A percentile compares a stretch with the other conserved stretches of the same genome.
Evolutionary conservation across 2,797 vertebrate genomes (phyloP).

Genomic region (Sebastolobus altivelis): DNA sequence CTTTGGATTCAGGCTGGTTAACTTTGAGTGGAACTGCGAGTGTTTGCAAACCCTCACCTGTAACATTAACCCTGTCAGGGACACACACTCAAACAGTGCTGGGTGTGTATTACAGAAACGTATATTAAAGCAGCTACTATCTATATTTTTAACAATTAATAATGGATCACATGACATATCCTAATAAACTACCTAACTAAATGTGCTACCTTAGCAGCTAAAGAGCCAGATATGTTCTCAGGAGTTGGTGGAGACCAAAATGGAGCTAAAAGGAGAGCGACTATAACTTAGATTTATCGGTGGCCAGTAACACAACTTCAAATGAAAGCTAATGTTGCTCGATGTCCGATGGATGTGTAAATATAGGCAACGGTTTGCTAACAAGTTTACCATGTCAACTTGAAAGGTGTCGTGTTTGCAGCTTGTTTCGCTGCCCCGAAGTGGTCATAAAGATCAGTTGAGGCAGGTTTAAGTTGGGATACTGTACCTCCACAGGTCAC

Average conservation of each 20-base stretch:
- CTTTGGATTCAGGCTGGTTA: neutral
- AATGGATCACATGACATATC: neutral
- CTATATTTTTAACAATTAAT: neutral
- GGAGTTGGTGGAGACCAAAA: neutral
- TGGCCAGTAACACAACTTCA: neutral
- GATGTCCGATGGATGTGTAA: neutral
- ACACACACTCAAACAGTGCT: neutral
- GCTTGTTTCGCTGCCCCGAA: no score
- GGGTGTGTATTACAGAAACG: neutral
- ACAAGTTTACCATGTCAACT: neutral
- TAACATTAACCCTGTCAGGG: slow-evolving; percentile 4
- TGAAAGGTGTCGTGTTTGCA: neutral
- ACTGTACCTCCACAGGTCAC: no score
- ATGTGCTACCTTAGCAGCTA: no score
- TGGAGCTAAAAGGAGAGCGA: neutral
- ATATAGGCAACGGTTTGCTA: neutral
- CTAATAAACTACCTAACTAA: no score
- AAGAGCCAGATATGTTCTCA: no score
- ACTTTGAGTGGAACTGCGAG: neutral
- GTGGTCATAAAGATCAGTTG: no score
- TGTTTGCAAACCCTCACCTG: slow-evolving; percentile 6
- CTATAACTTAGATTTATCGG: neutral
- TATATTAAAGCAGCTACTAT: neutral
- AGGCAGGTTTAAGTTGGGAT: no score
- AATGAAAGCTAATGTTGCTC: no score